phyloP scores from a whole-genome alignment of 1,140 invertebrate species.

The Bombus breviceps region DNA sequence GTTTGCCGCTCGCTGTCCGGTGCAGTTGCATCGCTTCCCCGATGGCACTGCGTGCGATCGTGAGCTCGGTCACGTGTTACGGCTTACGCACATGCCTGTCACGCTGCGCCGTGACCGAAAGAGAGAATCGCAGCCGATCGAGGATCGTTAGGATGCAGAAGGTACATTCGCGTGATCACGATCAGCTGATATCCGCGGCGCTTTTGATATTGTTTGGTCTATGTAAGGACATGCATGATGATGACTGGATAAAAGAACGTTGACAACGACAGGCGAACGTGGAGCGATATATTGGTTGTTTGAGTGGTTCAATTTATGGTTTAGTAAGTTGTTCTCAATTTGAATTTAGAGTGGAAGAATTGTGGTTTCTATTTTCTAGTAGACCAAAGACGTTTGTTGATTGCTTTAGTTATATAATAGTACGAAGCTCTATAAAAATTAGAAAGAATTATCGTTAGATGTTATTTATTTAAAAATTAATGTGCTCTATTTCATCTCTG shows the following conservation, averaged over 20 bases:
- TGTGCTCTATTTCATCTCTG: too few relatives aligned
- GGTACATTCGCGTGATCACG: slow-evolving; percentile 30
- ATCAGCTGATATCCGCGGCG: slow-evolving; percentile 56
- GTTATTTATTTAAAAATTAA: too few relatives aligned
- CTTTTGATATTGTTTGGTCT: slow-evolving; percentile 35
- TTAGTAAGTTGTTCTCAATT: neutral
- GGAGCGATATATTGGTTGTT: neutral
- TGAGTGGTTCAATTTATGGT: neutral
- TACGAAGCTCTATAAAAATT: too few relatives aligned
- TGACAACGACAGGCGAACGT: neutral
- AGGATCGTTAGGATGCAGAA: slow-evolving; percentile 43
- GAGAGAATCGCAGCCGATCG: slow-evolving; percentile 35
- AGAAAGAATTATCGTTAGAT: too few relatives aligned
- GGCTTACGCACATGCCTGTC: slow-evolving; percentile 58
- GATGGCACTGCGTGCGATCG: slow-evolving; percentile 41
- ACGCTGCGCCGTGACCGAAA: slow-evolving; percentile 30
- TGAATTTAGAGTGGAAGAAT: too few relatives aligned
- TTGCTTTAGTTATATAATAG: too few relatives aligned
- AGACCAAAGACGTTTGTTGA: too few relatives aligned
- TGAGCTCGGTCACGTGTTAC: slow-evolving; percentile 61
- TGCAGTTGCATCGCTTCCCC: slow-evolving; percentile 36
- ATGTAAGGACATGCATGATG: neutral
- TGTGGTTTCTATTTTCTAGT: neutral
- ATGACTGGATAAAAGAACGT: neutral
- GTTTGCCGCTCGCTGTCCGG: slow-evolving; percentile 36